Conservation (phyloP, 2,797 vertebrate genomes). For the Eulemur albifrons region DNA sequence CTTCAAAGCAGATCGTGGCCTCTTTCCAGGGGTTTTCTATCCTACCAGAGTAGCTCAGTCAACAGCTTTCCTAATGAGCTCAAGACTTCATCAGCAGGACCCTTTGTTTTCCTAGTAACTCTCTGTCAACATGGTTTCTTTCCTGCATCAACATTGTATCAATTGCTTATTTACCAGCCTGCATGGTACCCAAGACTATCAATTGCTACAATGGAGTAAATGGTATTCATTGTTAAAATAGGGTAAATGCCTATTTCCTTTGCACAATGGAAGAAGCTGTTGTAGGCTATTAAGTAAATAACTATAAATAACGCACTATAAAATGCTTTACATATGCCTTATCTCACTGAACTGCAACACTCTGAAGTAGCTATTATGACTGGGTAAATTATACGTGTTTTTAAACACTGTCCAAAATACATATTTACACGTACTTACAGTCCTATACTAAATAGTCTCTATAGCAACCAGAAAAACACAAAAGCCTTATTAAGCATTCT, state of each 20-base stretch:
- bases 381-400: constrained; percentile 79
- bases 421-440: constrained; percentile 81
- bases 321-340: constrained; percentile 74
- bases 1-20: constrained; percentile 67
- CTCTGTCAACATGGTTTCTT: constrained; percentile 53
- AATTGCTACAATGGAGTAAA: constrained; percentile 53
- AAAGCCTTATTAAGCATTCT: constrained; percentile 79
- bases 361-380: constrained; percentile 77
- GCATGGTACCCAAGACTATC: constrained; percentile 38
- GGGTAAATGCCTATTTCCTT: constrained; percentile 69
- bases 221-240: constrained; percentile 66
- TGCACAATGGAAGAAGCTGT: constrained; percentile 69
- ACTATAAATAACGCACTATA: constrained; percentile 79
- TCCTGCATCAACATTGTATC: constrained; percentile 43
- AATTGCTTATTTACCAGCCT: constrained; percentile 59
- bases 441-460: constrained; percentile 76
- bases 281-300: constrained; percentile 79
- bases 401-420: constrained; percentile 81
- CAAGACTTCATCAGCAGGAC: constrained; percentile 1
- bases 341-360: constrained; percentile 63
- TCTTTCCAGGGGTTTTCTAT: constrained; percentile 63
- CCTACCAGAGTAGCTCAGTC: constrained; percentile 53
- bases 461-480: constrained; percentile 73
- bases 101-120: constrained; percentile 57
- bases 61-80: constrained; percentile 72